These are phyloP conservation scores for Todiramphus chloris DNA, from an alignment of 2,113 vertebrate genomes.

Conservation along the genomic window DNA sequence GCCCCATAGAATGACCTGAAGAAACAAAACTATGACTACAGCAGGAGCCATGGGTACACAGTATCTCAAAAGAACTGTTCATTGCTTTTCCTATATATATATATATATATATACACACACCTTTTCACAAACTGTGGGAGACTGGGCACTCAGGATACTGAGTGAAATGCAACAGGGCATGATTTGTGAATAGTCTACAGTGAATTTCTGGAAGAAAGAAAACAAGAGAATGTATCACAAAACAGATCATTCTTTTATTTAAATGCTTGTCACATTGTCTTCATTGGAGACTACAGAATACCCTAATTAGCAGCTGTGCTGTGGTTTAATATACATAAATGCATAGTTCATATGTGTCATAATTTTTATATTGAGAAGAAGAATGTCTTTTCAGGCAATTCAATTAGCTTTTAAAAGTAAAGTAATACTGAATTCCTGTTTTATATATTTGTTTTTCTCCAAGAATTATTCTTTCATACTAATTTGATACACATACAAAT, in stretches of 20 bases:
- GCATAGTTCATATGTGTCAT: not conserved
- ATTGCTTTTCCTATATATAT: not conserved
- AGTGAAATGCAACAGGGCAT: not conserved
- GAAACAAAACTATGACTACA: not conserved
- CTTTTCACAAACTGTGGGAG: not conserved
- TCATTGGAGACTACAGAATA: not conserved
- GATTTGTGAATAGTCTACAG: not conserved
- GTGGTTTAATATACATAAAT: not conserved
- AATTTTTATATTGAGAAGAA: not conserved
- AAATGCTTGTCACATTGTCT: not conserved
- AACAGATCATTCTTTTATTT: not conserved
- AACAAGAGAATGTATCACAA: not conserved
- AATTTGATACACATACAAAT: not conserved
- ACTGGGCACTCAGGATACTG: not conserved
- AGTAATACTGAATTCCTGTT: not conserved
- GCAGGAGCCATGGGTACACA: not conserved
- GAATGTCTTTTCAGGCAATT: not conserved
- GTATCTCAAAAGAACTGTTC: rapidly evolving
- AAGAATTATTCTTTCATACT: not conserved
- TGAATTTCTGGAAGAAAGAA: not conserved
- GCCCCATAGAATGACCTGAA: not conserved
- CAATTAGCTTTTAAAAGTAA: not conserved
- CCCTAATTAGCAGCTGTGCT: not conserved
- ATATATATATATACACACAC: too few relatives aligned
- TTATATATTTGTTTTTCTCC: not conserved